Evolutionary conservation across 1,140 invertebrate species (phyloP).

Genomic region (Drosophila arawakana): DNA sequence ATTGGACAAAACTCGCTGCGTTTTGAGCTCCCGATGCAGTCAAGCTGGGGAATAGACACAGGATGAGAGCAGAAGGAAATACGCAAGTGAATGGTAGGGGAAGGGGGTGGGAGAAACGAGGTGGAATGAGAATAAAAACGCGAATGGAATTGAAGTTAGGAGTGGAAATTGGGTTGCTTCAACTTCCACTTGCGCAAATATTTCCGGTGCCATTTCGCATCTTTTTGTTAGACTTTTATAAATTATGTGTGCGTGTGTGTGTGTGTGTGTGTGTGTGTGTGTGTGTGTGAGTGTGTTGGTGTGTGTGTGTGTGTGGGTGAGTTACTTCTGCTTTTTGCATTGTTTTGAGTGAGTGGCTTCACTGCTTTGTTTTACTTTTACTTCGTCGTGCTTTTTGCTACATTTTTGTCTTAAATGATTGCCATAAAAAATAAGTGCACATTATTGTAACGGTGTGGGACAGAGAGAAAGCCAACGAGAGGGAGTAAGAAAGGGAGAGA

Average conservation of each 20-base stretch:
- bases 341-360: slow-evolving; percentile 47
- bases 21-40: slow-evolving; percentile 37
- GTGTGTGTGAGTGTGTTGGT: slow-evolving; percentile 27
- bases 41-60: slow-evolving; percentile 15
- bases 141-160: slow-evolving; percentile 17
- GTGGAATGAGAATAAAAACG: background rate
- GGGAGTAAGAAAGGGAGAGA: background rate
- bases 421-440: slow-evolving; percentile 82
- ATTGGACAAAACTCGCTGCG: slow-evolving; percentile 28
- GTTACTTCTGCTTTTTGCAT: slow-evolving; percentile 8
- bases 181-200: slow-evolving; percentile 67
- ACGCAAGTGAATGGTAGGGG: background rate
- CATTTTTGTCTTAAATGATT: slow-evolving; percentile 82
- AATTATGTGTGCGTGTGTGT: slow-evolving; percentile 37
- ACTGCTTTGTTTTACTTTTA: slow-evolving; percentile 70
- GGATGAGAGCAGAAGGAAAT: background rate
- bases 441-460: slow-evolving; percentile 69
- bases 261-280: slow-evolving; percentile 5
- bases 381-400: slow-evolving; percentile 63
- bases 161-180: slow-evolving; percentile 47
- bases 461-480: background rate
- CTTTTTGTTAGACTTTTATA: slow-evolving; percentile 50
- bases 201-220: slow-evolving; percentile 70
- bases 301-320: slow-evolving; percentile 5
- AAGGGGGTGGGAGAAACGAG: background rate